Percentiles rank a stretch among this genome's conserved stretches.
Conservation (phyloP, 53 echinoderm and acorn worm species). For the Holothuria scabra region DNA sequence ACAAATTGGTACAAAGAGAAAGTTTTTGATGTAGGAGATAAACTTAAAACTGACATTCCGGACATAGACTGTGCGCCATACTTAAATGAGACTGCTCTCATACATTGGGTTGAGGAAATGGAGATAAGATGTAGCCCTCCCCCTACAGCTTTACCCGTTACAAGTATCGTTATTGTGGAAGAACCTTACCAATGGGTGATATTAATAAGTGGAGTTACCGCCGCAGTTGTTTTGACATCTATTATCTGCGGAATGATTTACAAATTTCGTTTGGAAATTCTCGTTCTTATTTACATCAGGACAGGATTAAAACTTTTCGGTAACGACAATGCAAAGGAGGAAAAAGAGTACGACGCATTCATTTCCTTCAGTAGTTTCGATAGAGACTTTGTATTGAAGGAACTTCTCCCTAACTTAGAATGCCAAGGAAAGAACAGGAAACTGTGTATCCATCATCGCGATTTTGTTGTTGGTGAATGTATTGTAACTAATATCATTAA, state of each 20-base stretch:
- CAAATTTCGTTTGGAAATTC: slow-evolving; percentile 51
- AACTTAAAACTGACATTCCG: slow-evolving; percentile 3
- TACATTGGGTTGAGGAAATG: slow-evolving; percentile 14
- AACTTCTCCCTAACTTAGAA: slow-evolving; percentile 67
- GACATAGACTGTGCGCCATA: slow-evolving; percentile 15
- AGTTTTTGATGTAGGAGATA: not conserved
- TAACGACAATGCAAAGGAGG: slow-evolving; percentile 6
- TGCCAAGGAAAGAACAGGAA: slow-evolving; percentile 51
- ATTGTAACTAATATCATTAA: slow-evolving; percentile 71
- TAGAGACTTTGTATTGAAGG: slow-evolving; percentile 55
- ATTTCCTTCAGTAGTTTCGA: slow-evolving; percentile 77
- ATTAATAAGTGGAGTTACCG: not conserved
- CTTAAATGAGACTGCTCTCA: slow-evolving; percentile 32
- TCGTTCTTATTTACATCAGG: slow-evolving; percentile 57
- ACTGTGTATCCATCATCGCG: slow-evolving; percentile 74
- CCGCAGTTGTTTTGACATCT: not conserved
- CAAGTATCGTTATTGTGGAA: not conserved
- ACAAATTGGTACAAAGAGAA: slow-evolving; percentile 17
- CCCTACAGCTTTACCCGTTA: not conserved
- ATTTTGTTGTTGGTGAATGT: slow-evolving; percentile 72
- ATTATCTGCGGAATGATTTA: not conserved
- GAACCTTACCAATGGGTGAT: not conserved
- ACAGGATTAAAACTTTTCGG: slow-evolving; percentile 29
- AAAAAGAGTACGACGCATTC: slow-evolving; percentile 71
- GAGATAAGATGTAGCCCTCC: not conserved